Conservation (phyloP, 2,113 vertebrate species). For the Phyllostomus discolor region DNA sequence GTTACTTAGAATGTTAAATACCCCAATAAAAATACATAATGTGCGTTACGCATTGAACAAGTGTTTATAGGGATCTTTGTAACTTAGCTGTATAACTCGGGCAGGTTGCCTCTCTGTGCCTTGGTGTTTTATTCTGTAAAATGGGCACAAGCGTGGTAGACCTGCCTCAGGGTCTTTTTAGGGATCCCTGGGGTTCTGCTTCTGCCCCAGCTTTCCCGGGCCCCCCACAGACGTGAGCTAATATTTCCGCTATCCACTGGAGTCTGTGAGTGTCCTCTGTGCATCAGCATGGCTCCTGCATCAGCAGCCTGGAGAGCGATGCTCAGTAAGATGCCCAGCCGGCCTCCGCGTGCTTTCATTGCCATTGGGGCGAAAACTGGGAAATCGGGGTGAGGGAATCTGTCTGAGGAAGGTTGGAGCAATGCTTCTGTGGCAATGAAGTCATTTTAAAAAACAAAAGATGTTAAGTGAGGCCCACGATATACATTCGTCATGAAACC, state of each 20-base stretch:
- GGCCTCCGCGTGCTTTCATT: background rate
- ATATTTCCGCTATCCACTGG: background rate
- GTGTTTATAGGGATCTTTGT: background rate
- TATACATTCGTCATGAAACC: background rate
- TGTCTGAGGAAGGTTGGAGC: background rate
- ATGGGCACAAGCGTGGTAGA: background rate
- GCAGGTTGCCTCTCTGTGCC: background rate
- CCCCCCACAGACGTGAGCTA: background rate
- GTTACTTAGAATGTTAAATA: background rate
- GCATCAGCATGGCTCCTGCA: fast-evolving
- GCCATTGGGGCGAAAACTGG: background rate
- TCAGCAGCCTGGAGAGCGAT: background rate
- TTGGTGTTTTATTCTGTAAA: background rate
- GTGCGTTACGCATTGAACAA: background rate
- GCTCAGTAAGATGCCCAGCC: background rate
- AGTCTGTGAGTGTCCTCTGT: background rate
- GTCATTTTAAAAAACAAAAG: background rate
- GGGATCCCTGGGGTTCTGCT: background rate
- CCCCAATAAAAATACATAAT: background rate
- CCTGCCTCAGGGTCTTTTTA: background rate
- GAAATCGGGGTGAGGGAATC: background rate
- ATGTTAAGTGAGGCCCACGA: background rate
- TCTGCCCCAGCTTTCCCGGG: background rate
- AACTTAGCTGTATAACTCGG: background rate
- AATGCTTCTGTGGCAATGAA: background rate